These are phyloP conservation scores for Notothenia coriiceps DNA, from an alignment of 2,113 vertebrate genomes.

Conservation along the genomic window DNA sequence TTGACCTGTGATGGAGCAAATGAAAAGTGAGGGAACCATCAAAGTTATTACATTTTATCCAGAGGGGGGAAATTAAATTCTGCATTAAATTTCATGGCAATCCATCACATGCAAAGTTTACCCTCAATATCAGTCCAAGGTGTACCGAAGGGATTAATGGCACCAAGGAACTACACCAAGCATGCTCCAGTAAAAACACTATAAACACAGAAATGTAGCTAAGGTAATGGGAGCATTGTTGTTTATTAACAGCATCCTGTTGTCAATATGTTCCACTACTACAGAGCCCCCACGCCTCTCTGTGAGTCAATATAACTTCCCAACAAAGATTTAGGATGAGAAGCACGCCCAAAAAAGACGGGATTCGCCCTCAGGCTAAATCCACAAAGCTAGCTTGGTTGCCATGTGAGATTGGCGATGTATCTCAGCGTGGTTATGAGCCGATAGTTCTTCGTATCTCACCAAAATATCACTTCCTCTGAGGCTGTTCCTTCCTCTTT, in stretches of 20 bases:
- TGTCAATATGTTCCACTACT: not conserved
- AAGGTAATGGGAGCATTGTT: no score
- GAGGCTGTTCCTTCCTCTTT: not conserved
- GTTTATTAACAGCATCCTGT: not conserved
- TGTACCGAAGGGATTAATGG: not conserved
- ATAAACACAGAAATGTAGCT: no score
- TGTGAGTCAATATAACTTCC: not conserved
- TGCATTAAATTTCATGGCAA: not conserved
- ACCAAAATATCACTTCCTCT: not conserved
- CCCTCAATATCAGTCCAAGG: not conserved
- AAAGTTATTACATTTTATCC: not conserved
- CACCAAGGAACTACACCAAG: no score
- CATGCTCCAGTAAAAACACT: no score
- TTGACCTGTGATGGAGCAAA: not conserved
- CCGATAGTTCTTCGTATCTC: not conserved
- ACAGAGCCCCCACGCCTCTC: not conserved
- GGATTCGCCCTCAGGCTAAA: not conserved
- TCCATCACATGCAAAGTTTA: not conserved
- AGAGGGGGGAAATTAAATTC: not conserved
- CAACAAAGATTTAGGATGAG: not conserved
- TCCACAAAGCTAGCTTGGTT: not conserved
- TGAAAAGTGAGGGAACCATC: not conserved
- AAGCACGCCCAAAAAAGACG: not conserved
- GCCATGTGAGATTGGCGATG: not conserved
- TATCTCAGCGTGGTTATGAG: not conserved